Evolutionary conservation across 2,797 vertebrate species (phyloP).

Genomic region (Pogoniulus pusillus): DNA sequence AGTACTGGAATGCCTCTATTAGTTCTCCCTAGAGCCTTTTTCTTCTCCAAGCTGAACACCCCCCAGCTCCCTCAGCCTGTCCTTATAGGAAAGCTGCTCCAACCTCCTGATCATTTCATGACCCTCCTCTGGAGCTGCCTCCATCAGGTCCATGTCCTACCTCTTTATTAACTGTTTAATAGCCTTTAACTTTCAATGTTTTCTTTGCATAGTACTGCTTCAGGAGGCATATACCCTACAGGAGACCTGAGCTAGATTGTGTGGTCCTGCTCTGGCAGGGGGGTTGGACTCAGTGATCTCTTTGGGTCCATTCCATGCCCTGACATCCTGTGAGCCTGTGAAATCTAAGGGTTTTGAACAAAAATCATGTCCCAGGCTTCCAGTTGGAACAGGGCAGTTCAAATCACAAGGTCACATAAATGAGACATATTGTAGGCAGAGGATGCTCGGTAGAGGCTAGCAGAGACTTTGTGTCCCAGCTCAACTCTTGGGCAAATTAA

Average conservation of each 20-base stretch:
- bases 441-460: conserved; percentile 44
- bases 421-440: conserved; percentile 28
- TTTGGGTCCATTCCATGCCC: no score
- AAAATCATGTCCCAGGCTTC: conserved; percentile 29
- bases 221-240: not conserved
- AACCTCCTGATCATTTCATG: not conserved
- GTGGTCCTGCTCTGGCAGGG: no score
- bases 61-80: no score
- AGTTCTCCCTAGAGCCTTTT: no score
- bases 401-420: conserved; percentile 34
- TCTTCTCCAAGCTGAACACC: no score
- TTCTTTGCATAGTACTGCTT: not conserved
- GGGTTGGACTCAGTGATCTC: no score
- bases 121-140: no score
- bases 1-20: no score
- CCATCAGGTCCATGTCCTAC: no score
- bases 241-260: no score
- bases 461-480: not conserved
- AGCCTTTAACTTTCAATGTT: not conserved
- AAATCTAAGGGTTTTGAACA: conserved; percentile 10
- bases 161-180: not conserved
- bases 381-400: conserved; percentile 52
- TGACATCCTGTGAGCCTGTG: no score
- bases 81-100: no score
- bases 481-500: conserved; percentile 30